Base-by-base conservation (phyloP, 2,113 vertebrate species). In the Strigops habroptila region DNA sequence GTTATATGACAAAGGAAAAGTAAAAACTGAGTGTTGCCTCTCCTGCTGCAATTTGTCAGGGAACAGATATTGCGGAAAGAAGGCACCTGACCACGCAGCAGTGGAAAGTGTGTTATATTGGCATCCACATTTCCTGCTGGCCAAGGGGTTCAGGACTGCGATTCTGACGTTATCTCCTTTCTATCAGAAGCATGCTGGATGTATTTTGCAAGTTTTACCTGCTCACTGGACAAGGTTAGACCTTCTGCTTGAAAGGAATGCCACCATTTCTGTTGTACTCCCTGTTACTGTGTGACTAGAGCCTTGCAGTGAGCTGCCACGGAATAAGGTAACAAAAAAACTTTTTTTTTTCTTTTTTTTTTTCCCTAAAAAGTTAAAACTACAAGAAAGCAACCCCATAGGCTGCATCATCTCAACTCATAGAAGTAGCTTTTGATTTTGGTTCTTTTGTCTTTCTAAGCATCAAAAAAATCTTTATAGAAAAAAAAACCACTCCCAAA, bases 261-360 rank as follows among this genome's bases (percentile, higher is more conserved):
- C 6, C 46, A 41, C 9, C 7, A 19, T 15, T 86, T 27, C 25
- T 7, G 3, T 8, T 44, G 10, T 48, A 9, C 4, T 59, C 19
- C 18, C 14, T 33, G 5, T 14, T 35, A 39, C 16, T 62, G 6
- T 0, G 0, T 63, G 48, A 27, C 60, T 39, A 12, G 13, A 77
- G 35, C 27, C 21, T 87, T 43, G 19, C 31, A 28, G 6, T 33
- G 10, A 49, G 24, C 1, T 23, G 14, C 9, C 28, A 43, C 25
- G 59, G 37, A 9, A 31, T 10, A 73, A 24, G 12, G 15, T 41
- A 48, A 35, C 17, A 35, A 24, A 21, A 28, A 25, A 57, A 4
- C 1, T 33, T 23, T 18, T 24, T 8, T 21, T 5, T 33, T 3
- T 4, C 1, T 22, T 12, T 49, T 22, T 21, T 39, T 30, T 39